Percentiles rank a stretch among this genome's conserved stretches.
Evolutionary conservation across 2,797 vertebrate genomes (phyloP).

Genomic region (Platyrinchus mystaceus): DNA sequence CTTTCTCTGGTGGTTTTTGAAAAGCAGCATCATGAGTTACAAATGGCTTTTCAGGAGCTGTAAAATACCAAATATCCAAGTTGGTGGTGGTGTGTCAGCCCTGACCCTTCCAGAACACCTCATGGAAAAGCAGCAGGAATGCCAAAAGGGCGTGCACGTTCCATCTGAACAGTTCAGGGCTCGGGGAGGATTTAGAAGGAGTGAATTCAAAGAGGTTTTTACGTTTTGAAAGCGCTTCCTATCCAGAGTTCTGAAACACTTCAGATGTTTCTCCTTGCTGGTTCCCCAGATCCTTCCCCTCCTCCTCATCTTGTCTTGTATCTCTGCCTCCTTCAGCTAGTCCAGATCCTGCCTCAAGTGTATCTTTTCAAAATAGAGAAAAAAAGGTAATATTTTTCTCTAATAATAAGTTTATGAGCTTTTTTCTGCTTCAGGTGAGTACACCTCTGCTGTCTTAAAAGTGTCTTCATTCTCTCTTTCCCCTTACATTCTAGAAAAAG

Average conservation of each 20-base stretch:
- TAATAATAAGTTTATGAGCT: neutral
- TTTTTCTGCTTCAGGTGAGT: neutral
- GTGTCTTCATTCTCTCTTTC: neutral
- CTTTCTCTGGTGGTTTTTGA: neutral
- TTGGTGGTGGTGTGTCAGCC: accelerated
- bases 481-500: neutral
- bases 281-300: neutral
- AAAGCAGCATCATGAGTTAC: accelerated
- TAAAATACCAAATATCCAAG: accelerated
- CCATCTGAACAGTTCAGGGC: neutral
- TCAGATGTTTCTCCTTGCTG: neutral
- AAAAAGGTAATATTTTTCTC: neutral
- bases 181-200: neutral
- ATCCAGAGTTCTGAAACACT: neutral
- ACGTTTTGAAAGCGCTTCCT: neutral
- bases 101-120: neutral
- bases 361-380: neutral
- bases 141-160: accelerated
- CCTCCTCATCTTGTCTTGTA: neutral
- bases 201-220: neutral
- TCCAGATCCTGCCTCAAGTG: neutral
- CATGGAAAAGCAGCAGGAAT: neutral
- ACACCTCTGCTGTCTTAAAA: neutral
- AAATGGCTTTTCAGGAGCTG: neutral
- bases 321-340: neutral